Conservation (phyloP, 1,140 invertebrate species). For the Acromyrmex heyeri region DNA sequence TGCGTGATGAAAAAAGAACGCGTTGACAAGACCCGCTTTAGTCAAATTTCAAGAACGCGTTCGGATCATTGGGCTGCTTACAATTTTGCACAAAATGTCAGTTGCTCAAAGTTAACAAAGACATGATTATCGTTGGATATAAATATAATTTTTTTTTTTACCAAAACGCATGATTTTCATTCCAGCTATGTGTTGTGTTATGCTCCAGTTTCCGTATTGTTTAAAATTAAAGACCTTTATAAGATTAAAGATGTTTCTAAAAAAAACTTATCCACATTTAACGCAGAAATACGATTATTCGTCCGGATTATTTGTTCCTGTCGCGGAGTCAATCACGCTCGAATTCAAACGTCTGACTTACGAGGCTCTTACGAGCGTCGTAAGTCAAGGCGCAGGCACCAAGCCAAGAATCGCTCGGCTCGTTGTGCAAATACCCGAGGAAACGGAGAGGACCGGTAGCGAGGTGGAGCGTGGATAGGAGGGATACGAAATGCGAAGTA, state of each 20-base stretch:
- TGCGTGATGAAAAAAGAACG: constrained; percentile 27
- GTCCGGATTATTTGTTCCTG: constrained; percentile 39
- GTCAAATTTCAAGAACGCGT: constrained; percentile 34
- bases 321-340: constrained; percentile 68
- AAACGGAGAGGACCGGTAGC: constrained; percentile 39
- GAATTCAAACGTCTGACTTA: constrained; percentile 67
- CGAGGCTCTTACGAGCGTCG: constrained; percentile 58
- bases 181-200: neutral
- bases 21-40: neutral
- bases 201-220: neutral
- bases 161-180: neutral
- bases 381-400: constrained; percentile 66
- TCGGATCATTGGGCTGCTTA: neutral
- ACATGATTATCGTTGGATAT: neutral
- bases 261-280: neutral
- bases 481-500: constrained; percentile 41
- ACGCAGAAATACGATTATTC: constrained; percentile 26
- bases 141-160: neutral
- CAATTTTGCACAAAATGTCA: neutral
- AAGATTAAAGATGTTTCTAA: neutral
- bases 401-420: constrained; percentile 68
- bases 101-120: neutral
- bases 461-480: constrained; percentile 17
- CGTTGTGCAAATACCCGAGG: constrained; percentile 44
- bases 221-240: neutral